Evolutionary conservation across 2,888 invertebrate species (phyloP), one percentile per base, ranked within the genome.

Genomic region (Argyresthia goedartella): DNA sequence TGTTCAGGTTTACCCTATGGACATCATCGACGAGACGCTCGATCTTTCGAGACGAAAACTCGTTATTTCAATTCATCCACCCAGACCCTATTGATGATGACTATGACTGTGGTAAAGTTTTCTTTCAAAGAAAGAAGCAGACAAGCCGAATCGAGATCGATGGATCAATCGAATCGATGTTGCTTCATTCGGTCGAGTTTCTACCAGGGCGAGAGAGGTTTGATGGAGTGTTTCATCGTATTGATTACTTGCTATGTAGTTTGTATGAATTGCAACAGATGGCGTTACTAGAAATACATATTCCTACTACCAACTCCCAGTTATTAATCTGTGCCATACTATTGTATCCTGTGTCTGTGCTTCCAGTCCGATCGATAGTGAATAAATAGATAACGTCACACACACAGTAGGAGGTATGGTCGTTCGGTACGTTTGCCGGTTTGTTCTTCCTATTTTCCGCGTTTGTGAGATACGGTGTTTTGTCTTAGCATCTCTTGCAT

Each of bases 111-210:
- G 39, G n/a, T 39, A n/a, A 3, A 3, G 39, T 39, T 39, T 39
- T 3, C n/a, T 39, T 39, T 47, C 25, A 33, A 33, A 47, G 9
- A 33, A 33, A 47, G 9, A 16, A 16, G 11, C 36, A 61, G 67
- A 74, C 71, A 69, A 60, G 44, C 49, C 53, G 44, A 46, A 52
- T 55, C 48, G 56, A 54, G 55, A 55, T 55, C 54, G 58, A 60
- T 56, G 53, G 54, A 52, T 52, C 49, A 52, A 55, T 56, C 60
- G 61, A 64, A 64, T 63, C 66, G 65, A 69, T 73, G 66, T 70
- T 71, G 67, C 70, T 71, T 75, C 71, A 69, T 74, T 71, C 60
- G 66, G 67, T 72, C 69, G 66, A 67, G 65, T 66, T 69, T 64
- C 41, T 70, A 77, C 76, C 55, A 71, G 65, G 72, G 36, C 49